Conservation (phyloP, 2,797 vertebrate species). For the Tachyglossus aculeatus region DNA sequence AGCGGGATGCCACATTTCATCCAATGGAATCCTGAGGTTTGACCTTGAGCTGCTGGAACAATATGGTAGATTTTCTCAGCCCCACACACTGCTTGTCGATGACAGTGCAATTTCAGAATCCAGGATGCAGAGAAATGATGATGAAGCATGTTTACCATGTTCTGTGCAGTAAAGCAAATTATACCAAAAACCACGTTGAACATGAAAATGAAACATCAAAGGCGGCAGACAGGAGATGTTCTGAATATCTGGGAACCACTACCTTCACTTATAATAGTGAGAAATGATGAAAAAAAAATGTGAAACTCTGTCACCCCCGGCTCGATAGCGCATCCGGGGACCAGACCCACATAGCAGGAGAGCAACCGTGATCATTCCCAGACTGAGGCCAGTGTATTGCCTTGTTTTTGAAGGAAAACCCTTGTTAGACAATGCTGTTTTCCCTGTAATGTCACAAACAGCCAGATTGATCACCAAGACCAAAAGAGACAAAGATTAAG, state of each 20-base stretch:
- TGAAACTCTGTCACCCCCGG: not conserved
- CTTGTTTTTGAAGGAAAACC: too few species aligned
- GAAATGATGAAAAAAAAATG: not conserved
- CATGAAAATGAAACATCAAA: slow-evolving; percentile 10
- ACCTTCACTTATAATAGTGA: not conserved
- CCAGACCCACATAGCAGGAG: rapidly evolving
- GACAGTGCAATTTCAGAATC: not conserved
- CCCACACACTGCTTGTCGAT: not conserved
- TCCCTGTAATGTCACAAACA: too few species aligned
- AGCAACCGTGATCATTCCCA: not conserved
- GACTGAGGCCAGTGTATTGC: not conserved
- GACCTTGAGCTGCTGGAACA: slow-evolving; percentile 8
- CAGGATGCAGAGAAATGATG: slow-evolving; percentile 31
- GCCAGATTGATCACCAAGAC: slow-evolving; percentile 24
- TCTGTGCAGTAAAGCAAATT: slow-evolving; percentile 32
- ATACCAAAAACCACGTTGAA: slow-evolving; percentile 14
- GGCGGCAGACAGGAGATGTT: not conserved
- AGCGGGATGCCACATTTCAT: not conserved
- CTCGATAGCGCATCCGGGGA: not conserved
- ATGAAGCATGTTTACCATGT: not conserved
- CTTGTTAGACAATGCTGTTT: too few species aligned
- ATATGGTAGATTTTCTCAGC: not conserved
- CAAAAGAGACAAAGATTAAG: not conserved
- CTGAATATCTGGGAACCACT: not conserved
- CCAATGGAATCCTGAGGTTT: not conserved